Evolutionary conservation across 2,888 invertebrate genomes (phyloP).

Genomic region (Gymnoscelis rufifasciata): DNA sequence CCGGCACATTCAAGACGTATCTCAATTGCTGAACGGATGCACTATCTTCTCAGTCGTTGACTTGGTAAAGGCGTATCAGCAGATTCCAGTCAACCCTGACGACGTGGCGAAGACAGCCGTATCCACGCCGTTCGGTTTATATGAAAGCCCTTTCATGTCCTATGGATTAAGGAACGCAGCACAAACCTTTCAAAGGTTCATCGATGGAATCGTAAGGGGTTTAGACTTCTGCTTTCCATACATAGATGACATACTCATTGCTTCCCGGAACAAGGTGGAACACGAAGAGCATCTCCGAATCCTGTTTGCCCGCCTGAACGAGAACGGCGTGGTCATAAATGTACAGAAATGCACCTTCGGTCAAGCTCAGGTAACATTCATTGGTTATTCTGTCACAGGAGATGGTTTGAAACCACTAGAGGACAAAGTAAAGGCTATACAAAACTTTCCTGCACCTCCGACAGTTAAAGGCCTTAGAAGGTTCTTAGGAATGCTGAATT

Average conservation of each 20-base stretch:
- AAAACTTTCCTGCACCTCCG: too few species aligned
- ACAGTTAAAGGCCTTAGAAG: too few species aligned
- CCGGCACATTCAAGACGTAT: too few species aligned
- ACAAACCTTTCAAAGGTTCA: neutral
- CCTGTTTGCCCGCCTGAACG: neutral
- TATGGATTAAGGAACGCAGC: neutral
- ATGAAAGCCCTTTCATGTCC: neutral
- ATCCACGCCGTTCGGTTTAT: too few species aligned
- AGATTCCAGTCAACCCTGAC: too few species aligned
- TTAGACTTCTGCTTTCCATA: neutral
- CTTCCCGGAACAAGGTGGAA: neutral
- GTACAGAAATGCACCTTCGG: neutral
- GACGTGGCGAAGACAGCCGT: too few species aligned
- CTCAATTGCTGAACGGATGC: too few species aligned
- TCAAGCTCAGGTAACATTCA: neutral
- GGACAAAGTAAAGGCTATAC: too few species aligned
- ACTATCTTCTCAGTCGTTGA: too few species aligned
- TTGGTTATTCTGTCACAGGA: neutral
- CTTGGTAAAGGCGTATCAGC: too few species aligned
- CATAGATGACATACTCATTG: neutral
- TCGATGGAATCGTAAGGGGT: too few species aligned
- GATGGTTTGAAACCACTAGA: neutral
- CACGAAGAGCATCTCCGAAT: neutral
- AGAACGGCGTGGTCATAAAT: neutral
- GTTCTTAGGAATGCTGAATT: too few species aligned